Conservation (phyloP, 2,113 vertebrate genomes). For the Mixornis gularis region DNA sequence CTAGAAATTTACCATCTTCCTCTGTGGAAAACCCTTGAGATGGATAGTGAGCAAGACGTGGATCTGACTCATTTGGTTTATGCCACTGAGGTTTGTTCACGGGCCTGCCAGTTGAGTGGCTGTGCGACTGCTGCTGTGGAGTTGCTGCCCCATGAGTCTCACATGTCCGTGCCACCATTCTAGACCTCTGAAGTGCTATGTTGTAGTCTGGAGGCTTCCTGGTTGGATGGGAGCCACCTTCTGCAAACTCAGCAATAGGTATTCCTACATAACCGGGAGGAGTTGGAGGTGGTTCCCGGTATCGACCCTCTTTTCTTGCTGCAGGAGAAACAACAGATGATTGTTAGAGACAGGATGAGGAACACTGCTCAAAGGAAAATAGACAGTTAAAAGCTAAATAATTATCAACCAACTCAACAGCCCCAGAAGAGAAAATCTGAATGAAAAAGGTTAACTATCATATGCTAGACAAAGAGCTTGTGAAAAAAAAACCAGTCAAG, state of each 20-base stretch:
- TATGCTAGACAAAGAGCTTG: background rate
- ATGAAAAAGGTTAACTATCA: background rate
- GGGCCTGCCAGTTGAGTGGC: constrained; percentile 66
- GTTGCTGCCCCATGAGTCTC: constrained; percentile 72
- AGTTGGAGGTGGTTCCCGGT: constrained; percentile 92
- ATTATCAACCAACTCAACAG: background rate
- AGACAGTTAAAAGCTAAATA: background rate
- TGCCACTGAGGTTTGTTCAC: constrained; percentile 78
- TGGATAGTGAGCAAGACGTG: constrained; percentile 71
- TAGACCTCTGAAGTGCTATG: constrained; percentile 91
- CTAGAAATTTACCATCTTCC: constrained; percentile 88
- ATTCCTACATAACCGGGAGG: constrained; percentile 94
- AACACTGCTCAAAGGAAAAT: background rate
- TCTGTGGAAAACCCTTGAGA: constrained; percentile 75
- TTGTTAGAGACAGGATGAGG: background rate
- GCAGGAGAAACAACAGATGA: constrained; percentile 19
- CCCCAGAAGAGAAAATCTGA: background rate
- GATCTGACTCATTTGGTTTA: constrained; percentile 76
- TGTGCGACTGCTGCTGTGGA: constrained; percentile 57
- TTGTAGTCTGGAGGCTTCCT: constrained; percentile 95
- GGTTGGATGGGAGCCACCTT: constrained; percentile 79
- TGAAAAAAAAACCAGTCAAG: background rate
- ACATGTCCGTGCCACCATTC: constrained; percentile 88
- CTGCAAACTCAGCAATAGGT: constrained; percentile 87
- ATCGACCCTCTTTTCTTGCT: constrained; percentile 93